Evolutionary conservation across 2,113 vertebrate genomes (phyloP).

Genomic region (Cisticola juncidis): DNA sequence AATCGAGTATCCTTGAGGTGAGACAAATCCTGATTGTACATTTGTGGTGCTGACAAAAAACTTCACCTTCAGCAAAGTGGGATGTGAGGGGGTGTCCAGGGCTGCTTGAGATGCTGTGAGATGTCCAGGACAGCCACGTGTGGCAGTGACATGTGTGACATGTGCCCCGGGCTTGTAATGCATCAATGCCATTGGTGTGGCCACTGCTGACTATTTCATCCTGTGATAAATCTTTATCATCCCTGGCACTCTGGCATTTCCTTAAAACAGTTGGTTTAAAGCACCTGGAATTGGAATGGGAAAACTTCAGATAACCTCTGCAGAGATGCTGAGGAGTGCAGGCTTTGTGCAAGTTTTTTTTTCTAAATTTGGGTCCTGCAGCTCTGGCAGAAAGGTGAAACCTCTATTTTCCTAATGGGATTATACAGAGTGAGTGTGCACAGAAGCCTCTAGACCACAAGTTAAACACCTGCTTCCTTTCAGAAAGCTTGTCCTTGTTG

Average conservation of each 20-base stretch:
- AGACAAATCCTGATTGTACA: background rate
- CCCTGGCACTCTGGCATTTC: background rate
- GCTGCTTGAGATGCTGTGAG: background rate
- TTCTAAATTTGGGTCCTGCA: background rate
- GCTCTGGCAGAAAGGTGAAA: background rate
- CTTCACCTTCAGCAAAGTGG: background rate
- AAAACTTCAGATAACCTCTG: background rate
- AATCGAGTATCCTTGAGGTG: background rate
- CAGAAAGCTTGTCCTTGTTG: background rate
- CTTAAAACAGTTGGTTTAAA: background rate
- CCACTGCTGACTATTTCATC: background rate
- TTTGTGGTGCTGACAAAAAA: background rate
- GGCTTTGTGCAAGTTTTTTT: background rate
- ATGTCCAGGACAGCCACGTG: background rate
- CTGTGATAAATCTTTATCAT: background rate
- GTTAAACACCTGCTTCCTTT: background rate
- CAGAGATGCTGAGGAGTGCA: background rate
- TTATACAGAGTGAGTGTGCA: background rate
- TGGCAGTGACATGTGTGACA: background rate
- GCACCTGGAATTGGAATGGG: background rate
- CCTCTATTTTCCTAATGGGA: background rate
- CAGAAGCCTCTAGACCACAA: background rate
- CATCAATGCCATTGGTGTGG: rapidly evolving
- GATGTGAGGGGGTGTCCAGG: background rate
- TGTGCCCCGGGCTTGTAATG: background rate